Conservation (phyloP, 2,888 invertebrate species). For the Thera obeliscata region DNA sequence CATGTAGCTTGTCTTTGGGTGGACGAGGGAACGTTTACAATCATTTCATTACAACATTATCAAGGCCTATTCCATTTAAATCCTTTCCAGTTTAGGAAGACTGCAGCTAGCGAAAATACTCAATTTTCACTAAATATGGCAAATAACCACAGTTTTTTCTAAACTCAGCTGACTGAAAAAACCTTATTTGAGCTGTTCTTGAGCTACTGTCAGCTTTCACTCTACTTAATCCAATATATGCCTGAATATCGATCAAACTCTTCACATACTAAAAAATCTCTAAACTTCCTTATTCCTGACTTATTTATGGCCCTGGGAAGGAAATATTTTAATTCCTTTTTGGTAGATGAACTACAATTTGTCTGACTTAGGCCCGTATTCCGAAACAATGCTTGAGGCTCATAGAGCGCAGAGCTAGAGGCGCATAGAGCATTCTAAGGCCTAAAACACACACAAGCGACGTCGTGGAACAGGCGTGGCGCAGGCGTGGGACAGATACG, state of each 20-base stretch:
- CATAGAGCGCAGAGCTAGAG: too few species aligned
- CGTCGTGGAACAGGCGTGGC: too few species aligned
- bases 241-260: background rate
- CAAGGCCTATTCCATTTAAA: background rate
- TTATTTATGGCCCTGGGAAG: background rate
- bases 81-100: background rate
- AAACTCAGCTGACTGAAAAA: background rate
- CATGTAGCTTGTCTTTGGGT: slow-evolving; percentile 20
- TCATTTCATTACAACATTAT: background rate
- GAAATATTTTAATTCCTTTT: background rate
- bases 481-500: too few species aligned
- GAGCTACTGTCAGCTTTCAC: background rate
- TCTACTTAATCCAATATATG: background rate
- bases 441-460: too few species aligned
- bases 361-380: too few species aligned
- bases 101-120: too few species aligned
- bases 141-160: background rate
- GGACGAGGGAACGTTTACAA: slow-evolving; percentile 18
- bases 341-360: background rate
- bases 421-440: too few species aligned
- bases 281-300: too few species aligned
- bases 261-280: background rate
- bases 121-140: background rate
- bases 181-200: background rate
- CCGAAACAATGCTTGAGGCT: too few species aligned